Evolutionary conservation across 2,797 vertebrate species (phyloP), one percentile per base, ranked within the genome.

Genomic region (Chromis chromis): DNA sequence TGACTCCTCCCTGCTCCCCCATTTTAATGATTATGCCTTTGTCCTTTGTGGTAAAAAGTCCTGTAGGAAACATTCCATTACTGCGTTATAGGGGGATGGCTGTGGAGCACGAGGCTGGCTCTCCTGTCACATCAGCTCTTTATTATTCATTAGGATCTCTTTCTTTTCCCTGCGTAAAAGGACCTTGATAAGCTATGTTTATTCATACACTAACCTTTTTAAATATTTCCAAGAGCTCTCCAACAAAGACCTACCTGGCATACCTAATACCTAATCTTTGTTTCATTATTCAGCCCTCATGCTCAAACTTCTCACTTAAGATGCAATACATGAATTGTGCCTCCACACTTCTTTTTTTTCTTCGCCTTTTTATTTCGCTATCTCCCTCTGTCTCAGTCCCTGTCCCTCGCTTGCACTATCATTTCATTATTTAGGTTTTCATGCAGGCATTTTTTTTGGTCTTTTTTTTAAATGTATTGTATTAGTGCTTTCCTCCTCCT

Each of bases 151-250:
- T 96, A 96, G 95, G 90, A 95, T 96, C 94, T 95, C 95, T 92
- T 93, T 95, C 94, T 95, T 96, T 95, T 95, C 92, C 59, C 93
- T 86, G 91, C 93, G 92, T 96, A 96, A 96, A 91, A 95, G 94
- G 94, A 96, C 96, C 96, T 97, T 97, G 96, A 97, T 97, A 96
- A 96, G 96, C 91, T 93, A 97, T 98, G 96, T 98, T 98, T 99
- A 99, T 99, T 99, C 96, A 98, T 98, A 96, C 95, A 93, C 94
- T 97, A 98, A 98, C 97, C 97, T 98, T 97, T 98, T 97, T 96
- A 96, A 98, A 98, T 98, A 97, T 97, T 98, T 97, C 96, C 94
- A 96, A 96, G 96, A 97, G 96, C 95, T 96, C 95, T 96, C 93
- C 93, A 95, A 95, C 95, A 94, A 96, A 95, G 96, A 94, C 96